Percentiles rank a stretch among this genome's conserved stretches.
phyloP scores from a whole-genome alignment of 2,888 invertebrate species.

The Andrena chrysosceles region DNA sequence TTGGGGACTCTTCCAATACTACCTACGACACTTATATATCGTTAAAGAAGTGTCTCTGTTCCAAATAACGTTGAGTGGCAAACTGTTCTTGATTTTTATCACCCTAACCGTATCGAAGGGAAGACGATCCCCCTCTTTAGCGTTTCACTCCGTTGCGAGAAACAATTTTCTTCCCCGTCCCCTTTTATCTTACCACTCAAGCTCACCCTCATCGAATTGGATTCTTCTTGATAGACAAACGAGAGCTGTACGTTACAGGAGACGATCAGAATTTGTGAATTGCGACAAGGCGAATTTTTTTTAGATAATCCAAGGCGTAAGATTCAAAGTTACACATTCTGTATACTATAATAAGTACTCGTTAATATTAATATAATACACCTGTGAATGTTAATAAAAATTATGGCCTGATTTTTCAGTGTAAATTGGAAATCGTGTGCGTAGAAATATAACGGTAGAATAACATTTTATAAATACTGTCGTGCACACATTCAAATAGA shows the following conservation, averaged over 20 bases:
- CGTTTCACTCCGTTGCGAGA: constrained; percentile 46
- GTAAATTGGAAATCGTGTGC: too few species aligned
- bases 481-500: too few species aligned
- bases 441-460: too few species aligned
- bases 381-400: too few species aligned
- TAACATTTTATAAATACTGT: too few species aligned
- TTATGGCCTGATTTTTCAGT: too few species aligned
- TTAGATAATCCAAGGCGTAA: neutral
- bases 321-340: neutral
- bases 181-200: constrained; percentile 42
- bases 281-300: neutral
- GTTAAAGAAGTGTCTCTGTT: constrained; percentile 8
- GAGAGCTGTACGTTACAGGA: constrained; percentile 40
- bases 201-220: constrained; percentile 44
- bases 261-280: constrained; percentile 18
- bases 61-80: constrained; percentile 44
- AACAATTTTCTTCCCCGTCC: constrained; percentile 66
- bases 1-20: too few species aligned
- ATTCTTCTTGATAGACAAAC: constrained; percentile 50
- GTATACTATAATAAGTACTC: neutral
- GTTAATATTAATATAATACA: too few species aligned
- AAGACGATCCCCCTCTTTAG: constrained; percentile 46
- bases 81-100: constrained; percentile 61
- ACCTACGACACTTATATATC: neutral
- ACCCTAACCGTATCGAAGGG: constrained; percentile 42